phyloP scores from a whole-genome alignment of 2,797 vertebrate species.

The Lerista edwardsae region DNA sequence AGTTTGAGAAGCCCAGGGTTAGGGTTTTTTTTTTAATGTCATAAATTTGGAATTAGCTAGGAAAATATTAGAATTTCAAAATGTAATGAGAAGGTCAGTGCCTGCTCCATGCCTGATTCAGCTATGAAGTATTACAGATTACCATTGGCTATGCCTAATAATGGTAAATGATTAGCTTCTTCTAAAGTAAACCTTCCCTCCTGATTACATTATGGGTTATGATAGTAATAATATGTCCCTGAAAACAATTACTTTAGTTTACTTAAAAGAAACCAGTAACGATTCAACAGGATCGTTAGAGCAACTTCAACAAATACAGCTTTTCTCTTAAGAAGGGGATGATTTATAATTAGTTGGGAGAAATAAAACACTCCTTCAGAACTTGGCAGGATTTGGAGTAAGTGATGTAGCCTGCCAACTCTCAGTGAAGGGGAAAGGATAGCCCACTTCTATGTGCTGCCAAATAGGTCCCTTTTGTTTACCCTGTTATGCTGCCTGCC shows the following conservation, averaged over 20 bases:
- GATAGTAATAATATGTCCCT: background rate
- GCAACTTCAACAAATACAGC: constrained; percentile 25
- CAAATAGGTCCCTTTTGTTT: background rate
- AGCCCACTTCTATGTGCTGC: background rate
- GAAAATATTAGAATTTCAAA: background rate
- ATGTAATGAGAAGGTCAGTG: background rate
- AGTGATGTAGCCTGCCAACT: background rate
- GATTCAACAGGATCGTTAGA: background rate
- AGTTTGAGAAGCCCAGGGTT: background rate
- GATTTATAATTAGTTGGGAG: background rate
- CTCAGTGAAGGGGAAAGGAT: constrained; percentile 10
- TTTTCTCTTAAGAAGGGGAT: accelerated
- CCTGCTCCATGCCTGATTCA: background rate
- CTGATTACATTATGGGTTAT: background rate
- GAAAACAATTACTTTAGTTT: background rate
- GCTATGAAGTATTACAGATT: background rate
- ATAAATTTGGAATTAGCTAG: background rate
- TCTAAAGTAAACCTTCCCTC: background rate
- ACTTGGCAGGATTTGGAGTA: constrained; percentile 21
- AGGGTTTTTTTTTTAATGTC: background rate
- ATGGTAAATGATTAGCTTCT: constrained; percentile 7
- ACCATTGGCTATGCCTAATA: background rate
- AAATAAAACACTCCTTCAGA: constrained; percentile 16
- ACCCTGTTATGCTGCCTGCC: constrained; percentile 1
- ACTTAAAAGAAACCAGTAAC: background rate